Base-by-base conservation (phyloP, 2,113 vertebrate genomes). In the Silurus glanis region DNA sequence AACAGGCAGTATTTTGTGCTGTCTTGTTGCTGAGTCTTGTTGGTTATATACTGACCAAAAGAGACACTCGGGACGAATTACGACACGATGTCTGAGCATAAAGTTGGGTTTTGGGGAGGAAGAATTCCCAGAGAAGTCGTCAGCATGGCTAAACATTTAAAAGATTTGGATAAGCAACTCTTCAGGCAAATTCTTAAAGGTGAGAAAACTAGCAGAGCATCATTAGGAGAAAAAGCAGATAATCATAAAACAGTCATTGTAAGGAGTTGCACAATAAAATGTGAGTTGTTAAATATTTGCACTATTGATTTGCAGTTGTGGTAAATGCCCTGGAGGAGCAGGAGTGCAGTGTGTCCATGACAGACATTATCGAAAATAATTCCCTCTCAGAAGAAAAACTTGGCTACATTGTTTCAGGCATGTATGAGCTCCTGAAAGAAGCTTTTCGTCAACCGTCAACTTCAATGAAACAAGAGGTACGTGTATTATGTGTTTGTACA, bases 241-340 rank as follows among this genome's bases (percentile, higher is more conserved):
- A 37, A 45, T 45, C 37, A 49, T 13, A 19, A 78, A 58, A 28
- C 59, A 2, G 25, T 58, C 25, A 53, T 16, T 10, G 10, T 0
- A 37, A 53, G 21, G 5, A 8, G 47, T 75, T 75, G 47, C 5
- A 47, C 23, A 49, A 53, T 75, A 12, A n/a, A 49, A n/a, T 49
- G n/a, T 19, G 16, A 21, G 47, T 19, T 12, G 23, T 55, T 85
- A 25, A 23, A 37, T 67, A 21, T 67, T 45, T 85, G 21, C 9
- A 55, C 9, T 79, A 13, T 25, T 88, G 17, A 80, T 90, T 71
- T 86, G 6, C 90, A 98, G 97, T 94, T 83, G 94, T 97, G 74
- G 95, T 97, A 56, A 94, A 92, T 37, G 95, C 94, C 0, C 53
- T 97, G 87, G 96, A 96, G 90, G 97, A 96, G 67, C 96, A 96